Evolutionary conservation across 2,888 invertebrate species (phyloP).

Genomic region (Gymnocheta viridis): DNA sequence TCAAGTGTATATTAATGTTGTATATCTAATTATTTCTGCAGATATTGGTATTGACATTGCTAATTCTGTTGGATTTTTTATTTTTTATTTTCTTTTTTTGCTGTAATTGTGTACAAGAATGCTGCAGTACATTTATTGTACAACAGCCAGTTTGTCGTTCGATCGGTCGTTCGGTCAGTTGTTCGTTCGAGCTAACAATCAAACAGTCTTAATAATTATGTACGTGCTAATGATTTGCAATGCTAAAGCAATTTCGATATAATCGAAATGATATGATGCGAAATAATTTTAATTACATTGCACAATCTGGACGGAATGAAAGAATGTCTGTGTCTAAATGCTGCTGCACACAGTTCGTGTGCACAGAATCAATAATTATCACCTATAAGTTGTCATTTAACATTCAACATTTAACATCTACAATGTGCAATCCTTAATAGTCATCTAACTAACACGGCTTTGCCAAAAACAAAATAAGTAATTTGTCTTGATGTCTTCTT

Average conservation of each 20-base stretch:
- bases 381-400: constrained; percentile 43
- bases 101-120: constrained; percentile 16
- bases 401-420: constrained; percentile 28
- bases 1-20: not conserved
- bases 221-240: constrained; percentile 57
- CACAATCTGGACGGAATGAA: constrained; percentile 16
- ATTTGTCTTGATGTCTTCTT: constrained; percentile 18
- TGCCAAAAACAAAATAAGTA: constrained; percentile 24
- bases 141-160: not conserved
- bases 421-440: constrained; percentile 18
- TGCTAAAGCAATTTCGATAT: constrained; percentile 53
- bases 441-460: not conserved
- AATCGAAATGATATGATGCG: constrained; percentile 64
- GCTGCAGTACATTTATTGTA: not conserved
- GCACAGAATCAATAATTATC: constrained; percentile 49
- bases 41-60: constrained; percentile 25
- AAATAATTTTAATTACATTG: constrained; percentile 65
- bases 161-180: not conserved
- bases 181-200: not conserved
- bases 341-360: not conserved
- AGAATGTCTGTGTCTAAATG: constrained; percentile 5
- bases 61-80: constrained; percentile 21
- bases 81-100: not conserved
- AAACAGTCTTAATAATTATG: constrained; percentile 48
- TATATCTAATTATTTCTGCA: not conserved